Base-by-base conservation (phyloP, 2,888 invertebrate species). In the Pandemis heparana region DNA sequence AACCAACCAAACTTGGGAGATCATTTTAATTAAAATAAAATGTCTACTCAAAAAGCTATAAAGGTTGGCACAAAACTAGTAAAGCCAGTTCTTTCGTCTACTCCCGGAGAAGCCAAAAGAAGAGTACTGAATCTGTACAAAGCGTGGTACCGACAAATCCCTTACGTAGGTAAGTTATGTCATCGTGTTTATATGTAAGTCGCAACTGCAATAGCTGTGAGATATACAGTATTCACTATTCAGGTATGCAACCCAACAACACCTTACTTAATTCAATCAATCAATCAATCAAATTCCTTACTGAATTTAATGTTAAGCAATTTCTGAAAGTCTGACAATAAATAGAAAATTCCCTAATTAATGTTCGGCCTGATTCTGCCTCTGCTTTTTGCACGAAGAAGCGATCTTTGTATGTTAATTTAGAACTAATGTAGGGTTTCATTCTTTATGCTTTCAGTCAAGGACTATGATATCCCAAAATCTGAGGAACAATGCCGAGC, bases 71-170 rank as follows among this genome's bases (percentile, higher is more conserved):
- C 88, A 64, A 96, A 96, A 84, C 96, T 96, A 90, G 99, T 98
- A 43, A 97, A 96, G 87, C 99, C 99, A 43, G 95, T 99, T 82
- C 95, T 99, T 77, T 99, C 99, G 0, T 82, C 96, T 69, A 96
- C 96, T 87, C 94, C 92, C 60, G 94, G 91, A 5, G 98, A 99
- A 88, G 98, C 99, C 0, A 96, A 96, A 81, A 95, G 95, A 85
- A 96, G 98, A 88, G 99, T 98, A 0, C 86, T 99, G 9, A 97
- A 96, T 89, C 95, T 99, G 71, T 99, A 99, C 90, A 98, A 97
- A 94, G 97, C 98, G 72, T 99, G 99, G 98, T 98, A 97, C 91
- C 96, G 99, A 78, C 98, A 98, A 91, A 95, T 98, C 76, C 99
- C 99, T 8, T 97, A 96, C 87, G 95, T 98, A 84, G 96, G 99